A percentile compares a stretch with the other conserved stretches of the same genome.
Conservation (phyloP, 2,888 invertebrate genomes). For the Drosophila meridiana region DNA sequence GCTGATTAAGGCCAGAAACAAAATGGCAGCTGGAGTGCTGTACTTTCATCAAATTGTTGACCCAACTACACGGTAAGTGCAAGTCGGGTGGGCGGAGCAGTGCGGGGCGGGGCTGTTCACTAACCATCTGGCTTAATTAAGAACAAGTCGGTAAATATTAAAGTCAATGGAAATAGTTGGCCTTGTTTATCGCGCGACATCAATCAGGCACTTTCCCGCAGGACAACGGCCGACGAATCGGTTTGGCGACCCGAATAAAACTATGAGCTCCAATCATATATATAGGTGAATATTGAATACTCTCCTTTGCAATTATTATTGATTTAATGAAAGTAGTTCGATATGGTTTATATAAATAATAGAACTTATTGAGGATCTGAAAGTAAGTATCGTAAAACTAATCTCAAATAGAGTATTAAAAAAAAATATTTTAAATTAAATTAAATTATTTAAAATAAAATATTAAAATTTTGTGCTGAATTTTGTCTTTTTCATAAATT, state of each 20-base stretch:
- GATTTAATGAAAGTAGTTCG: neutral
- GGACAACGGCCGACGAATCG: conserved; percentile 51
- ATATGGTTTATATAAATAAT: too few relatives aligned
- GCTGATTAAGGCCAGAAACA: conserved; percentile 64
- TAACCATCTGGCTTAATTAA: conserved; percentile 75
- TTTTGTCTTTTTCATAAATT: too few relatives aligned
- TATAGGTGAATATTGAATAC: neutral
- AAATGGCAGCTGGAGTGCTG: conserved; percentile 59
- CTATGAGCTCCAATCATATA: conserved; percentile 10
- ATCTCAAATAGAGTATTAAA: neutral
- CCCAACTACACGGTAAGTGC: conserved; percentile 45
- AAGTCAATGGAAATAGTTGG: conserved; percentile 73
- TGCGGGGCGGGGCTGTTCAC: conserved; percentile 22
- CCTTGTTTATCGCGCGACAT: conserved; percentile 76
- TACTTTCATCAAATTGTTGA: conserved; percentile 61
- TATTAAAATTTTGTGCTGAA: too few relatives aligned
- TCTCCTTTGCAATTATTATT: neutral
- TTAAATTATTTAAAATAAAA: neutral
- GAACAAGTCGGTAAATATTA: conserved; percentile 73
- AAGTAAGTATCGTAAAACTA: neutral
- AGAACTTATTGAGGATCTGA: neutral
- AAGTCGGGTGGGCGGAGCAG: conserved; percentile 12
- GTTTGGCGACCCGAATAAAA: conserved; percentile 46
- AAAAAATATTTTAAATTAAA: neutral
- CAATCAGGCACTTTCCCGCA: conserved; percentile 68